phyloP scores from a whole-genome alignment of 1,140 invertebrate species.

The Hylyphantes graminicola region DNA sequence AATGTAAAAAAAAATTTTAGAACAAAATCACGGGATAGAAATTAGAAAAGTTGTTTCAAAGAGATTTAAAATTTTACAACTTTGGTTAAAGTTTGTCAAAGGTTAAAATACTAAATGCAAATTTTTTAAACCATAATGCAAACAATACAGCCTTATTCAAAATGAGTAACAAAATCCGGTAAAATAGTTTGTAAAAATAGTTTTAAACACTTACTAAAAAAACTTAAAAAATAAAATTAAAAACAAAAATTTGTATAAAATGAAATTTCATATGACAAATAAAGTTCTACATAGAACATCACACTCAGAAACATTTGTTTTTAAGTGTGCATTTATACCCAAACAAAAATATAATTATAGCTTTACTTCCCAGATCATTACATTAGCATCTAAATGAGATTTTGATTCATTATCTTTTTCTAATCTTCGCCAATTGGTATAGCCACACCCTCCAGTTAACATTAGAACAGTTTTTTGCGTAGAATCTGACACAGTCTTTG shows the following conservation, averaged over 20 bases:
- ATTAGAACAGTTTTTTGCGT: conserved; percentile 79
- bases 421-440: conserved; percentile 78
- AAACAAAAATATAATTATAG: conserved; percentile 70
- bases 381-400: conserved; percentile 82
- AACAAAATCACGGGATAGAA: too few relatives aligned
- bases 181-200: background rate
- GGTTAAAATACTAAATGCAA: too few relatives aligned
- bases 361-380: conserved; percentile 91
- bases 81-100: too few relatives aligned
- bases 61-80: too few relatives aligned
- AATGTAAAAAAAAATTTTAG: too few relatives aligned
- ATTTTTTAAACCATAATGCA: too few relatives aligned
- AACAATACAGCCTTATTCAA: too few relatives aligned
- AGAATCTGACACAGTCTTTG: conserved; percentile 36
- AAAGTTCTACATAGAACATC: background rate
- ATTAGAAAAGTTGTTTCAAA: too few relatives aligned
- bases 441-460: conserved; percentile 87
- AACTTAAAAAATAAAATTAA: background rate
- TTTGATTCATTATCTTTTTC: conserved; percentile 58
- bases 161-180: background rate
- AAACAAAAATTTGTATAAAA: background rate
- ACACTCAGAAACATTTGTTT: too few relatives aligned
- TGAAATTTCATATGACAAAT: background rate
- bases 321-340: background rate
- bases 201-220: background rate